These are phyloP conservation scores for Chrysolina oricalcia DNA, from an alignment of 2,888 invertebrate genomes.

Conservation along the genomic window DNA sequence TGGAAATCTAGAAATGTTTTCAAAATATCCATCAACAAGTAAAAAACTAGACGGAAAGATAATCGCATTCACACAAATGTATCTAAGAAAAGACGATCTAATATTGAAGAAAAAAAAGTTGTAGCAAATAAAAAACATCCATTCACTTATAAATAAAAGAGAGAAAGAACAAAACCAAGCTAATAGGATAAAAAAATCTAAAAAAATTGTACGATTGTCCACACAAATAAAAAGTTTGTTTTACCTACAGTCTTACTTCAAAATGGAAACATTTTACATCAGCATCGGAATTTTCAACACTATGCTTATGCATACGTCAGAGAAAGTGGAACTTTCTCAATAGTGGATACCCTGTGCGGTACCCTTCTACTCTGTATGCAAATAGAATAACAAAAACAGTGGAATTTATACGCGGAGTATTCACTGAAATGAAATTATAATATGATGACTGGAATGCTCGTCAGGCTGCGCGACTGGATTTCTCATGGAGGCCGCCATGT, in stretches of 20 bases:
- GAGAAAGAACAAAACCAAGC: slow-evolving; percentile 55
- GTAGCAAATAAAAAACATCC: slow-evolving; percentile 43
- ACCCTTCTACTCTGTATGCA: too few relatives aligned
- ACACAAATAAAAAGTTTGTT: slow-evolving; percentile 19
- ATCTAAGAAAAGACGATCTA: slow-evolving; percentile 31
- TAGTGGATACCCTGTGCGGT: too few relatives aligned
- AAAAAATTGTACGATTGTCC: slow-evolving; percentile 27
- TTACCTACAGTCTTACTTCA: slow-evolving; percentile 26
- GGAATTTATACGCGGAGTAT: too few relatives aligned
- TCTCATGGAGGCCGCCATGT: too few relatives aligned
- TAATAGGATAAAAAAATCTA: slow-evolving; percentile 48
- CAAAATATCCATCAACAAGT: background rate
- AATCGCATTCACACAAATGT: slow-evolving; percentile 44
- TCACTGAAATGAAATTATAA: too few relatives aligned
- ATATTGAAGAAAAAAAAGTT: slow-evolving; percentile 30
- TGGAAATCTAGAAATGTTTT: slow-evolving; percentile 71
- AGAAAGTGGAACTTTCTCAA: too few relatives aligned
- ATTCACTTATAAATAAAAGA: slow-evolving; percentile 29
- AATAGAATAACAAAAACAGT: too few relatives aligned
- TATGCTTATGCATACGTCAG: too few relatives aligned
- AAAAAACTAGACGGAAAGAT: background rate
- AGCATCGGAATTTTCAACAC: background rate
- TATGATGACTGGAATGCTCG: too few relatives aligned
- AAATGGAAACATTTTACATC: slow-evolving; percentile 27
- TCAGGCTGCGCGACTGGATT: too few relatives aligned